Base-by-base conservation (phyloP, 1,140 invertebrate genomes). In the Cylas formicarius region DNA sequence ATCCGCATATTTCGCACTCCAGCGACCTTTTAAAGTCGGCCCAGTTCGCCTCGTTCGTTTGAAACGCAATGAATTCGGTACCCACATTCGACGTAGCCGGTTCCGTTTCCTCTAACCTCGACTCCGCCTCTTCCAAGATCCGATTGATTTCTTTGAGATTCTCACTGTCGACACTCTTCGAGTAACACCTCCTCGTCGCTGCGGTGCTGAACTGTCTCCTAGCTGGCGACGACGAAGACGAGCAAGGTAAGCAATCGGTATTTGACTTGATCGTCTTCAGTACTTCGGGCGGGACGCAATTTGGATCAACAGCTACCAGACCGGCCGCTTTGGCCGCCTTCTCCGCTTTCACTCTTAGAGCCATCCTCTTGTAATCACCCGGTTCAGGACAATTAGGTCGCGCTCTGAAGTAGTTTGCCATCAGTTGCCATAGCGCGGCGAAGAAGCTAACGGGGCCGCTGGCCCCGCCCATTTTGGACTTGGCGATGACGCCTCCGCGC, bases 331-430 rank as follows among this genome's bases (percentile, higher is more conserved):
- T 44, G 2, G 59, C 59, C 11, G 55, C 52, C 44, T 49, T 57
- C 36, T 59, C 51, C 0, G 57, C 55, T 28, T 55, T 47, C 16
- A 53, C 38, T 26, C 33, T 52, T 6, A 55, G 21, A 10, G 41
- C 43, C 17, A 53, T 52, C 10, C 48, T 59, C 16, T 58, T 59
- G 36, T 44, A 59, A 17, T 61, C 55, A 31, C 50, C 57, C 6
- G 57, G 59, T 10, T 44, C 17, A 0, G 59, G 59, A 28, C 59
- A 61, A 17, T 55, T 53, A 10, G 59, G 57, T 44, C 52, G 47
- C 26, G 58, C 57, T 37, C 54, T 57, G 37, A 61, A 61, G 39
- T 53, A 61, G 31, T 59, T 52, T 2, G 55, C 39, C 7, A 61
- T 36, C 42, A 27, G 52, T 20, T 52, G 46, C 53, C 52, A 61